phyloP scores from a whole-genome alignment of 1,140 invertebrate genomes.

The Steinernema feltiae region DNA sequence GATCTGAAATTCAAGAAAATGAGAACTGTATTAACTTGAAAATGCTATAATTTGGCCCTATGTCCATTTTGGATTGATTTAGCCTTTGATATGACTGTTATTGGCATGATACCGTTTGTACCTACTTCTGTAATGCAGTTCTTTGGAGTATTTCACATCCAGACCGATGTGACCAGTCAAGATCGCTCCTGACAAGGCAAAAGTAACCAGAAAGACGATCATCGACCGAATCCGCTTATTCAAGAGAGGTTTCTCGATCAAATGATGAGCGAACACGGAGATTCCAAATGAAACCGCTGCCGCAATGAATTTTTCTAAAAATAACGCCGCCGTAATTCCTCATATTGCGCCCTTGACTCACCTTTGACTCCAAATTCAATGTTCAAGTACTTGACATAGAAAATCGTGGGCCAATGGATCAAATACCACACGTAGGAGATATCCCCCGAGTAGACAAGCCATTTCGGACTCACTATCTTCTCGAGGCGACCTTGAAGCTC shows the following conservation, averaged over 20 bases:
- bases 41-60: too few species aligned
- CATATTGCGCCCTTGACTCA: not conserved
- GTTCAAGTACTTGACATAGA: conserved; percentile 6
- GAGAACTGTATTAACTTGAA: too few species aligned
- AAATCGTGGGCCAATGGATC: conserved; percentile 26
- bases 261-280: not conserved
- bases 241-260: not conserved
- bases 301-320: not conserved
- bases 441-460: conserved; percentile 24
- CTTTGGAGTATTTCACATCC: not conserved
- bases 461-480: not conserved
- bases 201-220: not conserved
- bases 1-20: not conserved
- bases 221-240: not conserved
- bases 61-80: too few species aligned
- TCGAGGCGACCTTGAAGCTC: not conserved
- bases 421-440: conserved; percentile 29
- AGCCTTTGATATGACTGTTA: too few species aligned
- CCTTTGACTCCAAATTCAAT: not conserved
- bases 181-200: not conserved
- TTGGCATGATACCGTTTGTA: not conserved
- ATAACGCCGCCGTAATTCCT: not conserved
- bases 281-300: not conserved
- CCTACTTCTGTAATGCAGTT: not conserved
- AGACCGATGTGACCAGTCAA: not conserved